Base-by-base conservation (phyloP, 2,888 invertebrate genomes). In the Pachycephus smyrnensis region DNA sequence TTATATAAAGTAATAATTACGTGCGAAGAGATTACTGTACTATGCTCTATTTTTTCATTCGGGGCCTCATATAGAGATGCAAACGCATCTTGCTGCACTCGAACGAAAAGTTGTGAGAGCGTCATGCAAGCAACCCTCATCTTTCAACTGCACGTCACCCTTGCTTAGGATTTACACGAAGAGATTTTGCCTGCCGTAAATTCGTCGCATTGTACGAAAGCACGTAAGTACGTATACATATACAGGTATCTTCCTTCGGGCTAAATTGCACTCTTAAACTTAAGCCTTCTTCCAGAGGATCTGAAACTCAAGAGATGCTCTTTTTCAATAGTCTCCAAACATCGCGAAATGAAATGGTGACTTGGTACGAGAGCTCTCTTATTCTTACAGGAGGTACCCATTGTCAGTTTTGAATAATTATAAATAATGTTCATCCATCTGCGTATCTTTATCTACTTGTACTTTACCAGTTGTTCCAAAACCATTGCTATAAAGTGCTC, bases 201-300 rank as follows among this genome's bases (percentile, higher is more conserved):
- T 83, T 83, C 82, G 76, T 35, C 69, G 82, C 79, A 83, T 83
- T 83, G 83, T 83, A 73, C 75, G 32, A 30, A 12, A n/a, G 32
- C 40, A 75, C 31, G 68, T 69, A 75, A 71, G 30, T 15, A 37
- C 73, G 68, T 76, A 31, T 55, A 79, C 75, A 73, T 30, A 75
- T 32, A 68, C 75, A 75, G 35, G 73, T 82, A 82, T 84, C 84
- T 81, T 82, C 82, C 79, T 32, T 84, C 82, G 82, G 78, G 79
- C 69, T 77, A 76, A 79, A 82, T 84, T 83, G 80, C 81, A 74
- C 81, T 81, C 82, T 80, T 77, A 77, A 80, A 80, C 76, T 82
- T 82, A 82, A 85, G 82, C 84, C 84, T 82, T 83, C 82, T 85
- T 78, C 82, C 82, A 69, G 78, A 73, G 82, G 82, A 81, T 81